Evolutionary conservation across 1,140 invertebrate species (phyloP).

Genomic region (Temnothorax curvispinosus): DNA sequence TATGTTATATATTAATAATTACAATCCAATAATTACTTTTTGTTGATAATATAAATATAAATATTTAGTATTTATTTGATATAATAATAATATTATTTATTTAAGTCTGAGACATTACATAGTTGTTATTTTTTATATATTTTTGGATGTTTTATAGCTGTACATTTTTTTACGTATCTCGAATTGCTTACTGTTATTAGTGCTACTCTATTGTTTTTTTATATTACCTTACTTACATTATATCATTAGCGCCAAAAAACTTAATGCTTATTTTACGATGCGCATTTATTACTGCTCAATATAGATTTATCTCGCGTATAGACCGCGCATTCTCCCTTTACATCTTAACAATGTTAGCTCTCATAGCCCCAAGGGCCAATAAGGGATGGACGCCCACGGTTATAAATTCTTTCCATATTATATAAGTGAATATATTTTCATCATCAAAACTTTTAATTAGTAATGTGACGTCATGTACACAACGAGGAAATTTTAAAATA

Average conservation of each 20-base stretch:
- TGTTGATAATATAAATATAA: neutral
- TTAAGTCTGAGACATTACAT: neutral
- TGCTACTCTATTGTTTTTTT: neutral
- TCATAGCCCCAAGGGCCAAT: constrained; percentile 54
- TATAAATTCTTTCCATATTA: constrained; percentile 58
- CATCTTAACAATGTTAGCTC: constrained; percentile 49
- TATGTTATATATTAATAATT: neutral
- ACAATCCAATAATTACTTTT: neutral
- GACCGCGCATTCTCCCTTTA: constrained; percentile 31
- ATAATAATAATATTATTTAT: neutral
- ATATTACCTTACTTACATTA: neutral
- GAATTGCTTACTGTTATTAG: neutral
- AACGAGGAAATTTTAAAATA: neutral
- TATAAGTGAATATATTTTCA: constrained; percentile 45
- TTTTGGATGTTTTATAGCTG: neutral
- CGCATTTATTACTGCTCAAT: constrained; percentile 39
- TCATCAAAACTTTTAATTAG: constrained; percentile 47
- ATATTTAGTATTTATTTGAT: neutral
- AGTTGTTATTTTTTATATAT: neutral
- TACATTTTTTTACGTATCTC: neutral
- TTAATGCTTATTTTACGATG: constrained; percentile 34
- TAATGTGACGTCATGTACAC: constrained; percentile 1
- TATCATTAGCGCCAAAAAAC: constrained; percentile 28
- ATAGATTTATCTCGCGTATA: constrained; percentile 21
- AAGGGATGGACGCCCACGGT: constrained; percentile 41